Base-by-base conservation (phyloP, 2,888 invertebrate genomes). In the Mechanitis mazaeus region DNA sequence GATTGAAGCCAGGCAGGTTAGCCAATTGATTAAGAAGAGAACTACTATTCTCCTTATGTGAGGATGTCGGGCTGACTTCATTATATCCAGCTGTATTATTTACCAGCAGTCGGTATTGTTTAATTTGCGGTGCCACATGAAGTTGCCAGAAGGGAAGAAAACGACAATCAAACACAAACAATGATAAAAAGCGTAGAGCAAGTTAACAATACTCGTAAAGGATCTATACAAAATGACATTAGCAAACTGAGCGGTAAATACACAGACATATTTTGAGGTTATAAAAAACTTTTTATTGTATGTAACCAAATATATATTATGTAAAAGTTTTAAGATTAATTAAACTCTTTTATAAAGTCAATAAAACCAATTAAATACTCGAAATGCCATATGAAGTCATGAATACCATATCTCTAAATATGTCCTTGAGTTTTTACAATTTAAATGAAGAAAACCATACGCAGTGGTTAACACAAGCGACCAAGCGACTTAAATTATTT, bases 21-120 rank as follows among this genome's bases (percentile, higher is more conserved):
- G 92, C 91, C 85, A 93, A 91, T 84, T 93, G 93, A 80, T 93
- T 93, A 86, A 93, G 92, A 84, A 93, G 90, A 77, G 93, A 93
- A 91, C 93, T 92, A 91, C 92, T 93, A 90, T 93, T 93, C 83
- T 92, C 93, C 86, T 91, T 91, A 84, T 90, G 90, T 73, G 91
- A 91, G 76, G 91, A 91, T 64, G 91, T 91, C 63, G 91, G 91
- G 83, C 91, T 91, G 82, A 91, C 81, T 88, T 90, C 89, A 79
- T 81, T 87, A 78, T 84, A 84, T 84, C 88, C 90, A 79, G 88
- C 89, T 87, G 82, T 50, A 75, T 79, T 76, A 78, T 67, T 66
- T 77, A 75, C 81, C 87, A 82, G 82, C 81, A 81, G 83, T 79
- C 79, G 83, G 81, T 80, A 80, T 81, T 76, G 72, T 77, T 80